Percentiles rank a stretch among this genome's conserved stretches.
phyloP scores from a whole-genome alignment of 2,888 invertebrate genomes.

The Acrocyrtus sp. region DNA sequence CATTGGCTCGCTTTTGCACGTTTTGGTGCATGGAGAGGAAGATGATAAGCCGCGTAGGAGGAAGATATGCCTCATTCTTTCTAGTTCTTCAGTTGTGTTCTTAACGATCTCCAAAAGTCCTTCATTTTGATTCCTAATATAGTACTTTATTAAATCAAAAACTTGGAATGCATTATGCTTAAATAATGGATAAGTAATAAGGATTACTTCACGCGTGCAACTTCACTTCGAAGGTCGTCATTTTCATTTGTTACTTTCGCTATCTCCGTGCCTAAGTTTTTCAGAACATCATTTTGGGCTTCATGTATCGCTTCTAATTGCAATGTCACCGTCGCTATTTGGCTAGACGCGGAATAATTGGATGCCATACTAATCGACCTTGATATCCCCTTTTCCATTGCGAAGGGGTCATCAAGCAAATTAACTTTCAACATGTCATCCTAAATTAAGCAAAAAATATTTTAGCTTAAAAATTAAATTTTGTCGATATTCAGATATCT shows the following conservation, averaged over 20 bases:
- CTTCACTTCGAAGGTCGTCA: conserved; percentile 26
- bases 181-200: background rate
- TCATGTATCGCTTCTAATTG: conserved; percentile 51
- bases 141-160: background rate
- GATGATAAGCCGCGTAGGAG: too few species aligned
- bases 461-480: background rate
- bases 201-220: conserved; percentile 36
- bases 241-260: conserved; percentile 44
- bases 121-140: conserved; percentile 28
- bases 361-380: too few species aligned
- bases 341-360: too few species aligned
- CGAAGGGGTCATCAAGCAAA: background rate
- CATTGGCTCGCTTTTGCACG: too few species aligned
- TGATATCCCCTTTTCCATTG: too few species aligned
- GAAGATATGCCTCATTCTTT: conserved; percentile 37
- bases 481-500: background rate
- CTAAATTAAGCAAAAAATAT: too few species aligned
- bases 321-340: conserved; percentile 40
- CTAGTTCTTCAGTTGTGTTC: conserved; percentile 42
- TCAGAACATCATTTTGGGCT: conserved; percentile 53
- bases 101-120: conserved; percentile 34
- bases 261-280: conserved; percentile 40
- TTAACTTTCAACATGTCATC: background rate
- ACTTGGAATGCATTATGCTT: background rate
- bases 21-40: too few species aligned